A percentile compares a stretch with the other conserved stretches of the same genome.
phyloP scores from a whole-genome alignment of 2,888 invertebrate species.

The Drosophila atripex region DNA sequence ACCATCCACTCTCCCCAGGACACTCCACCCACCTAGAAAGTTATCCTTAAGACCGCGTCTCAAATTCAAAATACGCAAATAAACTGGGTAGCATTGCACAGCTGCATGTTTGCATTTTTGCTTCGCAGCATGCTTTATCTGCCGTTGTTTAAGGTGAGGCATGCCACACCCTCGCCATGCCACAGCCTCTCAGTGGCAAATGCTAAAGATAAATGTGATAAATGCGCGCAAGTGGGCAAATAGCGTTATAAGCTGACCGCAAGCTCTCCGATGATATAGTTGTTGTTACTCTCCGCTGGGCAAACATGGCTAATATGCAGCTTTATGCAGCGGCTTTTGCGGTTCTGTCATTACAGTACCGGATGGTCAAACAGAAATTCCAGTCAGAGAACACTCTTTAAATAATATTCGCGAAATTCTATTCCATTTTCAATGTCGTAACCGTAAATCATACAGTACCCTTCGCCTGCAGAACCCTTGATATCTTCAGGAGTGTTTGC shows the following conservation, averaged over 20 bases:
- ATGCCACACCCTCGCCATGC: slow-evolving; percentile 1
- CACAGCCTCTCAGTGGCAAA: slow-evolving; percentile 35
- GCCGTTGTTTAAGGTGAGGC: slow-evolving; percentile 49
- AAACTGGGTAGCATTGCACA: slow-evolving; percentile 58
- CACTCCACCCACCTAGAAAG: not conserved
- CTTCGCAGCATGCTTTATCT: slow-evolving; percentile 70
- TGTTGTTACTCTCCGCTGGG: slow-evolving; percentile 29
- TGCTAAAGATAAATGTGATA: slow-evolving; percentile 74
- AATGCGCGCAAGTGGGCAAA: slow-evolving; percentile 69
- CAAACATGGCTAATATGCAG: slow-evolving; percentile 51
- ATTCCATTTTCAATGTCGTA: not conserved
- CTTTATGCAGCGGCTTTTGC: slow-evolving; percentile 31
- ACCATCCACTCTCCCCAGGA: not conserved
- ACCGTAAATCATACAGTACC: slow-evolving; percentile 9
- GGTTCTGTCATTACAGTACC: slow-evolving; percentile 5
- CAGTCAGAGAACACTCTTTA: not conserved
- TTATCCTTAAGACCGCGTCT: slow-evolving; percentile 32
- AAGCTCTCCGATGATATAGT: slow-evolving; percentile 54
- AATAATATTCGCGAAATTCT: slow-evolving; percentile 4
- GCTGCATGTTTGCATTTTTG: slow-evolving; percentile 71
- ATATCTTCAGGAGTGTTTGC: slow-evolving; percentile 26
- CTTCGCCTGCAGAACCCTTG: slow-evolving; percentile 16
- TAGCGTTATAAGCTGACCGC: slow-evolving; percentile 74
- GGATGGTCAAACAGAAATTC: not conserved
- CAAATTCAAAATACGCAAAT: slow-evolving; percentile 70